Evolutionary conservation across 1,140 invertebrate genomes (phyloP).

Genomic region (Scaptomyza graminum): DNA sequence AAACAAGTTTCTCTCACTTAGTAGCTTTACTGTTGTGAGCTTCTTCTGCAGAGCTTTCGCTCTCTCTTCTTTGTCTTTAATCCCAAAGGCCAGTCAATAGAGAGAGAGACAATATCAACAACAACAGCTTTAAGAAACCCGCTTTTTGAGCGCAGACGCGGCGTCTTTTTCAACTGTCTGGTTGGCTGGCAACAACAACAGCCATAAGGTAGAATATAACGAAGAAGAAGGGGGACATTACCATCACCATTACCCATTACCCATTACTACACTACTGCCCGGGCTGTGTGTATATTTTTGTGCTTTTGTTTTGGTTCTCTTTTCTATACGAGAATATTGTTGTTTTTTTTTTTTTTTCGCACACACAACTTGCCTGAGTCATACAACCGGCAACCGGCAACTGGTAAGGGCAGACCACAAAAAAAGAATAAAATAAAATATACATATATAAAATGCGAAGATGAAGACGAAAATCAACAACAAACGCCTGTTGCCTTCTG

Average conservation of each 20-base stretch:
- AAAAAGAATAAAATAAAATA: conserved; percentile 1
- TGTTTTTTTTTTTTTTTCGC: conserved; percentile 9
- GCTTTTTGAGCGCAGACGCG: conserved; percentile 24
- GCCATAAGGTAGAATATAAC: neutral
- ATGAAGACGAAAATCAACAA: conserved; percentile 1
- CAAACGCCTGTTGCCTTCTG: conserved; percentile 56
- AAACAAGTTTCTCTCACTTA: conserved; percentile 26
- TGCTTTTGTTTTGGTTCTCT: conserved; percentile 76
- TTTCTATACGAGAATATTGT: conserved; percentile 53
- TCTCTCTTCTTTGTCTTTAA: neutral
- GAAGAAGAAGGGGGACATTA: conserved; percentile 20
- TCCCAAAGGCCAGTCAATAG: conserved; percentile 1
- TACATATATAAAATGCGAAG: conserved; percentile 7
- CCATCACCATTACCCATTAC: neutral
- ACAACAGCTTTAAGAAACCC: conserved; percentile 11
- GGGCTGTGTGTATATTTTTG: conserved; percentile 62
- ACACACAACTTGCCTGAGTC: conserved; percentile 46
- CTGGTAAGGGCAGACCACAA: conserved; percentile 7
- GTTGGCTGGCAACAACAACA: conserved; percentile 5
- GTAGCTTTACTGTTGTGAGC: conserved; percentile 27
- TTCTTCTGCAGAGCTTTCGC: conserved; percentile 18
- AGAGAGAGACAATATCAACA: neutral
- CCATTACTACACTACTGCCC: conserved; percentile 8
- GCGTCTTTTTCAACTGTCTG: conserved; percentile 8
- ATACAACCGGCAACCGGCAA: conserved; percentile 32